These are phyloP conservation scores for Rambutsinella grinnellia DNA, from an alignment of 2,888 invertebrate species.

Conservation along the genomic window DNA sequence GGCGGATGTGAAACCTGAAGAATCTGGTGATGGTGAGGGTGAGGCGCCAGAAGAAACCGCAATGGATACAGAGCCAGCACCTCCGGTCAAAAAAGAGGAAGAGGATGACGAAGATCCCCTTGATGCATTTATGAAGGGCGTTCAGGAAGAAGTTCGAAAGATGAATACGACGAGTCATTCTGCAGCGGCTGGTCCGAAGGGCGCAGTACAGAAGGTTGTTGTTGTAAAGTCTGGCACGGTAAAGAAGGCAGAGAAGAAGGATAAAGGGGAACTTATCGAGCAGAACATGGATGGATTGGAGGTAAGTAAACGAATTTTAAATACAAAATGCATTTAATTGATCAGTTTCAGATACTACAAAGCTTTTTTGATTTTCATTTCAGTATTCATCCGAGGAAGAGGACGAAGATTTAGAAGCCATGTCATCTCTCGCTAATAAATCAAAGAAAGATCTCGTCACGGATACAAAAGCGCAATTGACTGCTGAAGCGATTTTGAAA, in stretches of 20 bases:
- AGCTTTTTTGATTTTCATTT: slow-evolving; percentile 48
- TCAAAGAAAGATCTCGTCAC: slow-evolving; percentile 90
- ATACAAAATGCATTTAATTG: slow-evolving; percentile 5
- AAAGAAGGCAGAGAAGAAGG: slow-evolving; percentile 77
- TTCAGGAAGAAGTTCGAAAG: slow-evolving; percentile 85
- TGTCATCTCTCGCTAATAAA: slow-evolving; percentile 90
- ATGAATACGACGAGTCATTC: slow-evolving; percentile 72
- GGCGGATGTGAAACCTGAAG: slow-evolving; percentile 66
- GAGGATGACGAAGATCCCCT: slow-evolving; percentile 87
- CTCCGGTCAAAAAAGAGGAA: slow-evolving; percentile 71
- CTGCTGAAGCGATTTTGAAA: slow-evolving; percentile 93
- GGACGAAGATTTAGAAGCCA: slow-evolving; percentile 92
- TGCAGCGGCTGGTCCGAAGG: slow-evolving; percentile 39
- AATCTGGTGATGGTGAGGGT: slow-evolving; percentile 32
- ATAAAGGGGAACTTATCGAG: slow-evolving; percentile 98
- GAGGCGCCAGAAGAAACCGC: slow-evolving; percentile 63
- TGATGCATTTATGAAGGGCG: slow-evolving; percentile 93
- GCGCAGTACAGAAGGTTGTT: slow-evolving; percentile 75
- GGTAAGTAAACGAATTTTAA: slow-evolving; percentile 68
- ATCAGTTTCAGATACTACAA: background rate
- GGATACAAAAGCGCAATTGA: slow-evolving; percentile 91
- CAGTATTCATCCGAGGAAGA: slow-evolving; percentile 98
- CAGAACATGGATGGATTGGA: slow-evolving; percentile 97
- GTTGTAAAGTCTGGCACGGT: slow-evolving; percentile 85
- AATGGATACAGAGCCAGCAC: slow-evolving; percentile 64